Base-by-base conservation (phyloP, 2,113 vertebrate genomes). In the Emydura subglobosa region DNA sequence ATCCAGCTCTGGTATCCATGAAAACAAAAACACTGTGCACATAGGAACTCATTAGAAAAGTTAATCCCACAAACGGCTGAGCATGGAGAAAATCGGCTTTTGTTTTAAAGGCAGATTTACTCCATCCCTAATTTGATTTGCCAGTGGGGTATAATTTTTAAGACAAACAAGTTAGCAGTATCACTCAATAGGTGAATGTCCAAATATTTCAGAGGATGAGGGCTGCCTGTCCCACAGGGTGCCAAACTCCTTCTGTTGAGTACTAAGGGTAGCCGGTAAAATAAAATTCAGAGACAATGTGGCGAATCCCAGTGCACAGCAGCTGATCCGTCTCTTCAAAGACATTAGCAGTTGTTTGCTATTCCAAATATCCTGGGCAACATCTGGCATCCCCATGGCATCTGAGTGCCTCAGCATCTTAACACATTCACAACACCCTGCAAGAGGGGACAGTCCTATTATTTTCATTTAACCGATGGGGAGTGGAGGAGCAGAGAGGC, bases 11-110 rank as follows among this genome's bases (percentile, higher is more conserved):
- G 83, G 82, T 91, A 94, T 80, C 88, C 90, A 85, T 61, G 88
- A 98, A 97, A 97, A 96, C 93, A 97, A 96, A 97, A 96, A 74
- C 86, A 96, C 50, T 95, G 68, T 92, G 92, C 79, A 47, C 31
- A 61, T 95, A 97, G 93, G 83, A 97, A 97, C 53, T 95, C 88
- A 97, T 97, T 97, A 83, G 94, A 92, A 96, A 97, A 94, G 88
- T 98, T 98, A 98, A 97, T 97, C 95, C 95, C 87, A 79, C 95
- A 97, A 98, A 97, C 94, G 88, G 93, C 94, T 97, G 96, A 97
- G 93, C 94, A 84, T 2, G 0, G 82, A 94, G 86, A 85, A 97
- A 96, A 96, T 87, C 94, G 59, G 86, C 94, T 94, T 97, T 97
- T 97, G 78, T 95, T 96, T 97, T 97, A 96, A 96, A 98, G 94